phyloP scores from a whole-genome alignment of 64 coral and sea anemone species.

The Anthopleura sola region DNA sequence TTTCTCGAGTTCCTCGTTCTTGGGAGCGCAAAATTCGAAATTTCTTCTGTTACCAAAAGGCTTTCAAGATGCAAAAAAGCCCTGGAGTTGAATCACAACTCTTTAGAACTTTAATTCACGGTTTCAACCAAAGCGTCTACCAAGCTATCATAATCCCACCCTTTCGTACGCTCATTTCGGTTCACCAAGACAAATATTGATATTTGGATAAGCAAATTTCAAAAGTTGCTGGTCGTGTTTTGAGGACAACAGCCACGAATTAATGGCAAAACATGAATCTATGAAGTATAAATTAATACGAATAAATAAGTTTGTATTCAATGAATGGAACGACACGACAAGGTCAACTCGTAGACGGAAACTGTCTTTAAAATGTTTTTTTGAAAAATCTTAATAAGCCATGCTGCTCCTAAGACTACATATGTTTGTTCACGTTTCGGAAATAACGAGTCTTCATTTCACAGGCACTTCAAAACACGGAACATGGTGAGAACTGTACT shows the following conservation, averaged over 20 bases:
- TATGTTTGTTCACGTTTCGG: too few relatives aligned
- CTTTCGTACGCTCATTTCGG: background rate
- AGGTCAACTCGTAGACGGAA: background rate
- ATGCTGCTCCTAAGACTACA: too few relatives aligned
- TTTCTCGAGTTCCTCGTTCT: too few relatives aligned
- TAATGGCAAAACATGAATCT: background rate
- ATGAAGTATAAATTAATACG: background rate
- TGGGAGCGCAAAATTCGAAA: too few relatives aligned
- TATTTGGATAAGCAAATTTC: background rate
- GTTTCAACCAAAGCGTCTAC: too few relatives aligned
- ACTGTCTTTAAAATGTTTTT: background rate
- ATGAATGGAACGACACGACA: too few relatives aligned
- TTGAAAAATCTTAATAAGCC: background rate
- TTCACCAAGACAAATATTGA: background rate
- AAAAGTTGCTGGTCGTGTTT: background rate
- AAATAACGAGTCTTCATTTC: background rate
- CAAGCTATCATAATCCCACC: background rate
- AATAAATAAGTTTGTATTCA: too few relatives aligned
- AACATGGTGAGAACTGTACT: background rate
- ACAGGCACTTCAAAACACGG: background rate
- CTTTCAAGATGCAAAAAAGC: too few relatives aligned
- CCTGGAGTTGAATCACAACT: too few relatives aligned
- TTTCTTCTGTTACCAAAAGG: too few relatives aligned
- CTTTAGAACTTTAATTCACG: too few relatives aligned
- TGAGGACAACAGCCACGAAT: background rate